Percentiles rank a stretch among this genome's conserved stretches.
These are phyloP conservation scores for Smithornis capensis DNA, from an alignment of 2,113 vertebrate genomes.

Conservation along the genomic window DNA sequence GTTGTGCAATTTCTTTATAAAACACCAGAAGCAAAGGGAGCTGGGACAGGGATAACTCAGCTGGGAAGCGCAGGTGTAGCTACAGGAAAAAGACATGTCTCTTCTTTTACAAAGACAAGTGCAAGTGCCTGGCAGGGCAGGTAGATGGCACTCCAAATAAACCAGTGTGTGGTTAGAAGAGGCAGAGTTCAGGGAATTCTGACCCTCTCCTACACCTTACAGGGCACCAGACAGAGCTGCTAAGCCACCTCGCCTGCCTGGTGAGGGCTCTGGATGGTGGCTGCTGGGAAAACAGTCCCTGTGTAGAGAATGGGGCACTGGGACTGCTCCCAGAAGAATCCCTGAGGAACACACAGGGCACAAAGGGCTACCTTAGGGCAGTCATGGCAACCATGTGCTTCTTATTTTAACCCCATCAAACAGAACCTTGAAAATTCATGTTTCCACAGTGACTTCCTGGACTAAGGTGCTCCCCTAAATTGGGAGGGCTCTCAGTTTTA, in stretches of 20 bases:
- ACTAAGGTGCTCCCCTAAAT: neutral
- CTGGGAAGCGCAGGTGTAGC: neutral
- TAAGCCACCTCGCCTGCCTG: neutral
- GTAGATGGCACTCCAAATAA: constrained; percentile 64
- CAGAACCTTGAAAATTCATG: neutral
- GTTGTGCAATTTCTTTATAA: neutral
- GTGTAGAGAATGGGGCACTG: neutral
- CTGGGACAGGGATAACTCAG: neutral
- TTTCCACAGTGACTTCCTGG: neutral
- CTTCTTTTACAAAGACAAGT: neutral
- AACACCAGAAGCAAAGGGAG: neutral
- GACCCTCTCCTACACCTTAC: neutral
- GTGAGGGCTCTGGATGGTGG: neutral
- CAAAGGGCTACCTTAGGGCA: neutral
- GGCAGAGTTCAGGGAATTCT: neutral
- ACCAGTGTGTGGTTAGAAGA: neutral
- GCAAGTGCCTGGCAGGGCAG: constrained; percentile 46
- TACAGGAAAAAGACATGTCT: neutral
- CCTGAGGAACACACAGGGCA: neutral
- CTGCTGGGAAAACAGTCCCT: neutral
- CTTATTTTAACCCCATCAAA: neutral
- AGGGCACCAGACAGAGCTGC: neutral
- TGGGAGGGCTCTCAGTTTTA: neutral
- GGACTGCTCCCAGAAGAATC: neutral
- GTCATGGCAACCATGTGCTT: accelerated